Conservation (phyloP, 2,888 invertebrate genomes). For the Apodemia mormo region DNA sequence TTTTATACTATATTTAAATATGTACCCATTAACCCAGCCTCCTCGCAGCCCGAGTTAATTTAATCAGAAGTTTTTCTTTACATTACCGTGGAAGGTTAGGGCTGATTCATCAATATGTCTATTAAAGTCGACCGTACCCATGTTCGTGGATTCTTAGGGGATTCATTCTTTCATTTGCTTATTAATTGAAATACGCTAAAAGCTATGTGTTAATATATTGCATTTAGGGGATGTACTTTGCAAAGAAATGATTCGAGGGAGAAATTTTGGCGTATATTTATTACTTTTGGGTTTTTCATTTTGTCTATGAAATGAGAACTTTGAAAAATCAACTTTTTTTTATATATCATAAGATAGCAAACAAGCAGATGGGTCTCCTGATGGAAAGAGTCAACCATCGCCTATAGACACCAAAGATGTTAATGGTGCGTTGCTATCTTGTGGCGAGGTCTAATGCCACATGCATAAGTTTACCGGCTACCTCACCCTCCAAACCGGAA, state of each 20-base stretch:
- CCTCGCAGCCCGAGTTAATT: background rate
- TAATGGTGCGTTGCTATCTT: too few relatives aligned
- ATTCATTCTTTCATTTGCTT: constrained; percentile 67
- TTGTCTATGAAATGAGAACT: too few relatives aligned
- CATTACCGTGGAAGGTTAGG: constrained; percentile 35
- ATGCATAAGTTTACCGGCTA: too few relatives aligned
- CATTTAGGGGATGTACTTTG: constrained; percentile 20
- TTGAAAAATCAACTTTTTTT: too few relatives aligned
- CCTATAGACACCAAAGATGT: too few relatives aligned
- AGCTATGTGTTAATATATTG: constrained; percentile 47
- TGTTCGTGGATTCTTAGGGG: constrained; percentile 46
- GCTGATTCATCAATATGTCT: constrained; percentile 71
- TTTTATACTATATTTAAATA: constrained; percentile 23
- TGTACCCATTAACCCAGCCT: constrained; percentile 16
- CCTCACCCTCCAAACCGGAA: too few relatives aligned
- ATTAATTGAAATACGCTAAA: constrained; percentile 57
- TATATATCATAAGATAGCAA: too few relatives aligned
- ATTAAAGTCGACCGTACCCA: constrained; percentile 51
- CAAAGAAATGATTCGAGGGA: background rate
- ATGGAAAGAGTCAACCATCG: too few relatives aligned
- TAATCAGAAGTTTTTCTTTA: constrained; percentile 32
- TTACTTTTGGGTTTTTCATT: background rate
- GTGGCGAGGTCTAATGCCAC: too few relatives aligned
- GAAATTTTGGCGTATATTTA: background rate
- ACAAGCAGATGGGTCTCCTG: too few relatives aligned